Base-by-base conservation (phyloP, 2,113 vertebrate species). In the Calyptomena viridis region DNA sequence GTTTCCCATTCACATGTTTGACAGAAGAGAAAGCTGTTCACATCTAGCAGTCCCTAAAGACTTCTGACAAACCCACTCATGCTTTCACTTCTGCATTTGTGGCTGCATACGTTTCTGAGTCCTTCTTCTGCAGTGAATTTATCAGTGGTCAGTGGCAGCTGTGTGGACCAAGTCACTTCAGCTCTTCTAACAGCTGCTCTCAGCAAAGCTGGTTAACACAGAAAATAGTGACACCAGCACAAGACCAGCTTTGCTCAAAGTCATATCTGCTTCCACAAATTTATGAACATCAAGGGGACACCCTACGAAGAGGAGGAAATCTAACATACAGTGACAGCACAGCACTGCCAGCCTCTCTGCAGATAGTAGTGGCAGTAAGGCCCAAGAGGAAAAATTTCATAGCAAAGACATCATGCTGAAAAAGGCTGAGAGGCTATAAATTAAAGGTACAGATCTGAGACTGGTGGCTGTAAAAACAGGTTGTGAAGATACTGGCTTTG, bases 201-300 rank as follows among this genome's bases (percentile, higher is more conserved):
- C 27, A 66, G 59, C 8, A 44, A 72, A 67, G 31, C 7, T 47
- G 27, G 19, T 71, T 49, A 69, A 58, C 22, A 30, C 11, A 35
- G 13, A 79, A 76, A 5, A 33, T 47, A 59, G 10, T 2, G 11
- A 8, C 13, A 6, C 6, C 19, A 52, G 14, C 2, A 1, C 0
- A 2, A 55, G 18, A 68, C 5, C 21, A 69, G 35, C 24, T 42
- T 46, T 53, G 6, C 13, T 55, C 5, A 3, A 39, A 28, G 9
- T 63, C 3, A 21, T 23, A 64, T 73, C 16, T 64, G 14, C 30
- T 86, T 76, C 11, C 8, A 5, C 9, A 60, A 60, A 6, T 12
- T 13, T 6, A 87, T 12, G 17, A 86, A 31, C 12, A 25, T 37
- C 6, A 39, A 1, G 6, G 11, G 5, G 16, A 62, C 9, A 33